A percentile compares a stretch with the other conserved stretches of the same genome.
These are phyloP conservation scores for Drosophila pachea DNA, from an alignment of 1,140 invertebrate species.

Conservation along the genomic window DNA sequence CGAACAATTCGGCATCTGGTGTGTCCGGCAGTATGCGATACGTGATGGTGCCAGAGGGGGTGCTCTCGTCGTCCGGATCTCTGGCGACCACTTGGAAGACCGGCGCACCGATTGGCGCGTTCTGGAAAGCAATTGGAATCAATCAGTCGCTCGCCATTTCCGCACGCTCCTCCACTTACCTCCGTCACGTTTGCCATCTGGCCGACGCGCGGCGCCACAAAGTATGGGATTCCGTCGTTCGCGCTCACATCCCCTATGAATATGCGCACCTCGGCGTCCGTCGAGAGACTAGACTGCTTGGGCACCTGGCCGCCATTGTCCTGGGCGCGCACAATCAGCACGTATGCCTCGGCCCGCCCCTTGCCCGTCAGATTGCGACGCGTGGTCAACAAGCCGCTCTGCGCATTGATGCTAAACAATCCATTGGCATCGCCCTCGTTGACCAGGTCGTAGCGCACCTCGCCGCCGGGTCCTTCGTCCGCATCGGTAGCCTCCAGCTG, in stretches of 20 bases:
- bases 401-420: constrained; percentile 84
- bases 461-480: constrained; percentile 85
- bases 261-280: constrained; percentile 83
- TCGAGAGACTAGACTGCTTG: constrained; percentile 79
- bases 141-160: not conserved
- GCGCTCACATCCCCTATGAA: constrained; percentile 90
- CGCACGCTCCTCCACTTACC: constrained; percentile 69
- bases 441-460: constrained; percentile 84
- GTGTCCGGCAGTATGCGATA: constrained; percentile 87
- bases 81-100: constrained; percentile 89
- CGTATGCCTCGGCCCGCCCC: constrained; percentile 87
- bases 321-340: constrained; percentile 84
- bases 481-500: constrained; percentile 90
- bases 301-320: constrained; percentile 84
- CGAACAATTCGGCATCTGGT: constrained; percentile 83
- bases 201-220: constrained; percentile 85
- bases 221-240: constrained; percentile 90
- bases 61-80: constrained; percentile 88
- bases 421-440: constrained; percentile 86
- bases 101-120: constrained; percentile 85
- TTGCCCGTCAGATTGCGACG: constrained; percentile 82
- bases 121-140: constrained; percentile 63
- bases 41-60: constrained; percentile 85
- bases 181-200: constrained; percentile 86
- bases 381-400: constrained; percentile 85